Percentiles rank a stretch among this genome's conserved stretches.
Conservation (phyloP, 1,140 invertebrate species). For the Bombyx mandarina region DNA sequence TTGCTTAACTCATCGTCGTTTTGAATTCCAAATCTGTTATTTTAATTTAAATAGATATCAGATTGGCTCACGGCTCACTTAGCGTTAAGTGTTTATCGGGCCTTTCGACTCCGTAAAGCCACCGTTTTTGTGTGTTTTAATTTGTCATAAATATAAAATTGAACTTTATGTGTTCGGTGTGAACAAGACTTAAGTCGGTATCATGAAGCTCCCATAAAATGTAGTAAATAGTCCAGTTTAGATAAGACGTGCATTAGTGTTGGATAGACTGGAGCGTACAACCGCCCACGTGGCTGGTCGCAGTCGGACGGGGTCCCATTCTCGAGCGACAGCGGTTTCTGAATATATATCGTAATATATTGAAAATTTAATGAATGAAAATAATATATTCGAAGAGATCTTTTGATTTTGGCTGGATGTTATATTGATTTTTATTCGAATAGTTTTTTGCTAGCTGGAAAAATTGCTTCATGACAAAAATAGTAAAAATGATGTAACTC, state of each 20-base stretch:
- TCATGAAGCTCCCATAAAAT: conserved; percentile 26
- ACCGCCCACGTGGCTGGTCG: conserved; percentile 8
- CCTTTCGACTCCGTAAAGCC: too few relatives aligned
- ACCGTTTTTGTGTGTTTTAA: too few relatives aligned
- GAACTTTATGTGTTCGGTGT: too few relatives aligned
- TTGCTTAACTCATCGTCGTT: too few relatives aligned
- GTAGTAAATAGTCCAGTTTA: conserved; percentile 24
- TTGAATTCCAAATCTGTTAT: too few relatives aligned
- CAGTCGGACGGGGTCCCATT: not conserved
- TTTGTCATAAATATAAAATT: too few relatives aligned
- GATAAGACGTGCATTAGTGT: conserved; percentile 21
- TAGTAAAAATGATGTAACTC: too few relatives aligned
- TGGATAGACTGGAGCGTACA: conserved; percentile 1
- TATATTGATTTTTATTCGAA: not conserved
- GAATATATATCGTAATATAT: not conserved
- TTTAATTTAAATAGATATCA: too few relatives aligned
- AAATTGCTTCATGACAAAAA: too few relatives aligned
- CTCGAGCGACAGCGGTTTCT: not conserved
- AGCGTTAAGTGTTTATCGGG: too few relatives aligned
- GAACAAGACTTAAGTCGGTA: conserved; percentile 9
- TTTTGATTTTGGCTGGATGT: not conserved
- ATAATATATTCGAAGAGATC: not conserved
- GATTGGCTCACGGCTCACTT: too few relatives aligned
- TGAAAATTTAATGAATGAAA: not conserved
- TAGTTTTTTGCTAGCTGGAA: too few relatives aligned